These are phyloP conservation scores for Drosophila peninsularis DNA, from an alignment of 2,888 invertebrate genomes.

Conservation along the genomic window DNA sequence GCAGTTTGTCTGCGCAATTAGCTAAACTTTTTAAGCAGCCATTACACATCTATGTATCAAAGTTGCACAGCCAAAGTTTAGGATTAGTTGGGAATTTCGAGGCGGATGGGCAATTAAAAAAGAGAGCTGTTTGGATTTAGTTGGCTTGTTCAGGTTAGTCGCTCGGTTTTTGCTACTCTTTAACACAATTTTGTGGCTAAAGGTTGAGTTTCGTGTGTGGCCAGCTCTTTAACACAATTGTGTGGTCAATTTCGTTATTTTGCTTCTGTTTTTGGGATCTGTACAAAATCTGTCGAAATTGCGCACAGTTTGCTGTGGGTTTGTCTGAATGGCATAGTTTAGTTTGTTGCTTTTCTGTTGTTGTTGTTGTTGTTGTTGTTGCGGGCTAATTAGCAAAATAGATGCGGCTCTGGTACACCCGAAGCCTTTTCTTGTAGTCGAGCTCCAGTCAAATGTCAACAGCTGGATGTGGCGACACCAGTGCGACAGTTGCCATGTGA, in stretches of 20 bases:
- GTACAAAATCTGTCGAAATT: slow-evolving; percentile 21
- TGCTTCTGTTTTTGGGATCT: neutral
- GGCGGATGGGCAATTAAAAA: slow-evolving; percentile 16
- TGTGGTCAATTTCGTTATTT: slow-evolving; percentile 47
- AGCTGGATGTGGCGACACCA: slow-evolving; percentile 55
- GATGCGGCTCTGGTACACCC: slow-evolving; percentile 27
- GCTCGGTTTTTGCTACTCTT: slow-evolving; percentile 13
- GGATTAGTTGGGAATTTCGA: slow-evolving; percentile 8
- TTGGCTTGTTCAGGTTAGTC: slow-evolving; percentile 11
- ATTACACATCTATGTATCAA: slow-evolving; percentile 25
- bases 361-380: slow-evolving; percentile 17
- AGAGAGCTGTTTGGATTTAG: slow-evolving; percentile 15
- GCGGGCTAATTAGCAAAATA: slow-evolving; percentile 66
- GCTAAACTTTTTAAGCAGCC: slow-evolving; percentile 27
- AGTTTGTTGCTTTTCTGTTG: slow-evolving; percentile 10
- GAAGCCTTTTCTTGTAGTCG: slow-evolving; percentile 15
- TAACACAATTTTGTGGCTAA: slow-evolving; percentile 26
- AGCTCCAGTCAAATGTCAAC: slow-evolving; percentile 65
- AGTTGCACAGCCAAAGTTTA: slow-evolving; percentile 22
- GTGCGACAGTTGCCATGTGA: slow-evolving; percentile 36
- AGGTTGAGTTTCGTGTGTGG: slow-evolving; percentile 13
- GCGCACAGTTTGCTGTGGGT: slow-evolving; percentile 13
- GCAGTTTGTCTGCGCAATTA: slow-evolving; percentile 50
- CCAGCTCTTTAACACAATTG: slow-evolving; percentile 44
- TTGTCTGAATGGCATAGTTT: slow-evolving; percentile 29